These are phyloP conservation scores for Pseudobourletiella spinata DNA, from an alignment of 1,140 invertebrate species.

Conservation along the genomic window DNA sequence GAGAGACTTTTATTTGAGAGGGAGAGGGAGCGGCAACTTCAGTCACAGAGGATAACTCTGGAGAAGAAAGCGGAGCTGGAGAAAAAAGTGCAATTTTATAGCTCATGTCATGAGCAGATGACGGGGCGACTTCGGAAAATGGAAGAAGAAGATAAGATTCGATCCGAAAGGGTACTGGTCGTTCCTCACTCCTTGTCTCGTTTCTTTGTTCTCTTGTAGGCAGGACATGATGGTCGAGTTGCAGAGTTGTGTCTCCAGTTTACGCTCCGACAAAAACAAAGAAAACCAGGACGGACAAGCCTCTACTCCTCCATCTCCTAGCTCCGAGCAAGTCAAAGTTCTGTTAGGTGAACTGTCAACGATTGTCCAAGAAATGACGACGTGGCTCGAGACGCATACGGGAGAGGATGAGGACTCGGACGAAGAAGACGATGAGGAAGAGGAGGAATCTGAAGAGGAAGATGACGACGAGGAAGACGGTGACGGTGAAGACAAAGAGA, in stretches of 20 bases:
- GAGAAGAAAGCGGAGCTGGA: constrained; percentile 36
- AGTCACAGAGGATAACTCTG: constrained; percentile 31
- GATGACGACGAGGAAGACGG: not conserved
- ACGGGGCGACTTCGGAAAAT: constrained; percentile 26
- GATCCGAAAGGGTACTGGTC: constrained; percentile 33
- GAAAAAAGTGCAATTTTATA: constrained; percentile 26
- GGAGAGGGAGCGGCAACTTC: constrained; percentile 36
- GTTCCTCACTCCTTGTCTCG: not conserved
- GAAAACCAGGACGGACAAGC: not conserved
- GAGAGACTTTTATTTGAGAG: constrained; percentile 33
- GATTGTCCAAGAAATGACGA: constrained; percentile 14
- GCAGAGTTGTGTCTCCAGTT: constrained; percentile 30
- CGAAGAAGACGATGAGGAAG: constrained; percentile 15
- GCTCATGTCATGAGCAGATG: constrained; percentile 29
- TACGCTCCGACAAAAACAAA: not conserved
- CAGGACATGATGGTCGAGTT: constrained; percentile 40
- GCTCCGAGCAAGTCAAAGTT: constrained; percentile 7
- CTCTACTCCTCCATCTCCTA: not conserved
- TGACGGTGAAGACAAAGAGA: not conserved
- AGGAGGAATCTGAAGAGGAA: not conserved
- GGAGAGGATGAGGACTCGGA: not conserved
- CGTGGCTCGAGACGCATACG: constrained; percentile 11
- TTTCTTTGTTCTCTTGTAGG: constrained; percentile 39
- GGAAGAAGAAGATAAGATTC: constrained; percentile 30
- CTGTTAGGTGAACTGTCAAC: constrained; percentile 17